These are phyloP conservation scores for Taphrorychus bicolor DNA, from an alignment of 2,888 invertebrate species.

Conservation along the genomic window DNA sequence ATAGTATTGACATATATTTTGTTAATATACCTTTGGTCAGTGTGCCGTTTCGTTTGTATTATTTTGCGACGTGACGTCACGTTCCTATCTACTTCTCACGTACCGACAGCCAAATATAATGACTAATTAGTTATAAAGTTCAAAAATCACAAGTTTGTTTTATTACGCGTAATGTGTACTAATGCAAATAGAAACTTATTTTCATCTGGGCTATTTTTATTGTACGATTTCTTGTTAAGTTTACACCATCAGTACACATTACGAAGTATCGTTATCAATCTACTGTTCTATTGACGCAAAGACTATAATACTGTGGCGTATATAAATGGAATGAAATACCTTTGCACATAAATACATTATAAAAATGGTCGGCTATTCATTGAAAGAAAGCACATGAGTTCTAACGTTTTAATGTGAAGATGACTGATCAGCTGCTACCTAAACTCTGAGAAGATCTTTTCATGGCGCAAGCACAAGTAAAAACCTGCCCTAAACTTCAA, in stretches of 20 bases:
- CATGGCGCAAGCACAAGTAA: neutral
- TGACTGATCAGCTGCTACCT: constrained; percentile 8
- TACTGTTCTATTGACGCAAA: constrained; percentile 26
- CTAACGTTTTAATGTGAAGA: neutral
- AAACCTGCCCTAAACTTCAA: constrained; percentile 23
- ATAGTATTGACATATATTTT: constrained; percentile 60
- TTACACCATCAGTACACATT: neutral
- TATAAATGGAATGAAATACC: constrained; percentile 29
- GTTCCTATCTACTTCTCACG: constrained; percentile 42
- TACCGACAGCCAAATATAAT: constrained; percentile 52
- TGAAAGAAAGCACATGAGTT: neutral
- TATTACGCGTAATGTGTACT: constrained; percentile 1
- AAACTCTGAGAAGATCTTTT: constrained; percentile 5
- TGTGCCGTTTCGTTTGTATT: constrained; percentile 33
- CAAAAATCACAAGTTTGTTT: constrained; percentile 2
- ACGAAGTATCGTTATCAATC: neutral
- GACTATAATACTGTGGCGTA: constrained; percentile 31
- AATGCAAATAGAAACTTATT: too few relatives aligned
- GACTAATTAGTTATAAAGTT: constrained; percentile 39
- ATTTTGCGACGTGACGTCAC: constrained; percentile 13
- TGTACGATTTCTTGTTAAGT: too few relatives aligned
- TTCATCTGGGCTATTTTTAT: too few relatives aligned
- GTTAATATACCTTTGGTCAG: constrained; percentile 58
- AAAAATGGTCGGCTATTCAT: neutral
- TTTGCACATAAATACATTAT: neutral